Conservation (phyloP, 35 echinoderm and acorn worm genomes). For the Holothuria glaberrima region DNA sequence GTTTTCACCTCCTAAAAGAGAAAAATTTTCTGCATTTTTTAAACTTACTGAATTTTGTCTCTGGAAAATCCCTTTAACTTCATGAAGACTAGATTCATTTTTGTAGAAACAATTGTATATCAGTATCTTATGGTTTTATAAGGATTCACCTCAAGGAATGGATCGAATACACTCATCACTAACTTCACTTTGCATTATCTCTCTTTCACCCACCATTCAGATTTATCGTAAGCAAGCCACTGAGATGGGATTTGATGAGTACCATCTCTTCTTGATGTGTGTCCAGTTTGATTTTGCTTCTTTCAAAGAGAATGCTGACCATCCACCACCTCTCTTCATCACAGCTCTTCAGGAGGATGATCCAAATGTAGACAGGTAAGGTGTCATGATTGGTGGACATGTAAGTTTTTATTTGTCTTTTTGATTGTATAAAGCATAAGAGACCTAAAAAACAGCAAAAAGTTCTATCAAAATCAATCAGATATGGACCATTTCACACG, state of each 20-base stretch:
- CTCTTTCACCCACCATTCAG: conserved; percentile 42
- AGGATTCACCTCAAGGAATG: too few relatives aligned
- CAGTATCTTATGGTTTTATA: too few relatives aligned
- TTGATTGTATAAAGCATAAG: not conserved
- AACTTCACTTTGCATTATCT: not conserved
- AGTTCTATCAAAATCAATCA: too few relatives aligned
- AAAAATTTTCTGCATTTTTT: too few relatives aligned
- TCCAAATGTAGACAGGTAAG: conserved; percentile 87
- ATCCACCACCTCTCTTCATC: conserved; percentile 94
- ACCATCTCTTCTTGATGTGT: conserved; percentile 87
- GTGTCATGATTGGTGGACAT: not conserved
- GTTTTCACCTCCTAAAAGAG: too few relatives aligned
- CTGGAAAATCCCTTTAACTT: too few relatives aligned
- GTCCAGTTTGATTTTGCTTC: conserved; percentile 99
- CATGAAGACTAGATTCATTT: too few relatives aligned
- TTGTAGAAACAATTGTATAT: too few relatives aligned
- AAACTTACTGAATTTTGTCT: too few relatives aligned
- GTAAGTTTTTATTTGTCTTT: not conserved
- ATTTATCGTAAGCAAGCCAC: conserved; percentile 85
- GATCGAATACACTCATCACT: too few relatives aligned
- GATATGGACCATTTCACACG: too few relatives aligned
- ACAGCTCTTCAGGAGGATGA: conserved; percentile 98
- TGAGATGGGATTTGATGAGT: conserved; percentile 98
- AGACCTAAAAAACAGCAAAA: not conserved
- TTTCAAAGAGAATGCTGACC: conserved; percentile 90